phyloP scores from a whole-genome alignment of 2,888 invertebrate species.

The Patella caerulea region DNA sequence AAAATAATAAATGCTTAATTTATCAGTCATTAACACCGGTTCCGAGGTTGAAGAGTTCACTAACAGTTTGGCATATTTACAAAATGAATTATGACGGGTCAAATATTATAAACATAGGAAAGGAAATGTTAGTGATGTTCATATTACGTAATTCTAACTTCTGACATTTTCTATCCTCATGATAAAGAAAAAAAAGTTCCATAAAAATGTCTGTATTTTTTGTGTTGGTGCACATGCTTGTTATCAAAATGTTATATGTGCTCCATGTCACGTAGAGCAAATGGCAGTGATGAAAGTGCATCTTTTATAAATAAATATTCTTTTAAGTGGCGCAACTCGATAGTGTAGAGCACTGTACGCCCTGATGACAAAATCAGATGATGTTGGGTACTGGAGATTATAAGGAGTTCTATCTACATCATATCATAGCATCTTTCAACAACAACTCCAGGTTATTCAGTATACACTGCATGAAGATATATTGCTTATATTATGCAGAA shows the following conservation, averaged over 20 bases:
- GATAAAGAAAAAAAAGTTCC: background rate
- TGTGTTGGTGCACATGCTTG: background rate
- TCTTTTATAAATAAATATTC: slow-evolving; percentile 3
- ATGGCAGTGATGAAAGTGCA: background rate
- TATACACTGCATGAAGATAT: too few relatives aligned
- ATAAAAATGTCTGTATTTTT: slow-evolving; percentile 1
- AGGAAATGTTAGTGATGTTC: background rate
- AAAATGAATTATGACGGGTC: slow-evolving; percentile 4
- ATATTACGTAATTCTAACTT: slow-evolving; percentile 1
- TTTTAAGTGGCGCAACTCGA: slow-evolving; percentile 5
- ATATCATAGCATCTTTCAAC: slow-evolving; percentile 3
- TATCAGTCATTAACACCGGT: background rate
- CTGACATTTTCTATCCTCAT: background rate
- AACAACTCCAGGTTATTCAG: too few relatives aligned
- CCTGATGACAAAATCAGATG: slow-evolving; percentile 4
- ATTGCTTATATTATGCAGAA: too few relatives aligned
- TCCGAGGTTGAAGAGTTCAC: background rate
- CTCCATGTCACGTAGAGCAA: slow-evolving; percentile 5
- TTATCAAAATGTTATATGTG: slow-evolving; percentile 2
- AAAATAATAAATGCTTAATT: slow-evolving; percentile 9
- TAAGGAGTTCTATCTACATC: background rate
- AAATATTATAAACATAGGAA: background rate
- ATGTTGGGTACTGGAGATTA: background rate
- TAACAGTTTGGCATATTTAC: background rate
- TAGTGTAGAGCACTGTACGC: background rate